Conservation (phyloP, 2,888 invertebrate species). For the Amiota communis region DNA sequence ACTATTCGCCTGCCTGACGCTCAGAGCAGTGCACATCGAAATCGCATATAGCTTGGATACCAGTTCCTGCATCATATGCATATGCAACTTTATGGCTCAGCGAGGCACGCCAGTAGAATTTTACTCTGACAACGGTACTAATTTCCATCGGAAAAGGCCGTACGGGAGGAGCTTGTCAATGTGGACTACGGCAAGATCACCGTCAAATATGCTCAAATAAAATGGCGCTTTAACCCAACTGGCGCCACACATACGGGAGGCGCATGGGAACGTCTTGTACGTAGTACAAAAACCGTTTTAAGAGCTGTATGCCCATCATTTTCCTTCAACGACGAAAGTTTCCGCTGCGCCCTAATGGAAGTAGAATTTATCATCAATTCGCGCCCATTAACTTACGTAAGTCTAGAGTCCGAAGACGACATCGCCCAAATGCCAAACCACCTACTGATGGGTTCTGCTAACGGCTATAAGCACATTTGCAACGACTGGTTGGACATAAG, state of each 20-base stretch:
- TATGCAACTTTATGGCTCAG: too few species aligned
- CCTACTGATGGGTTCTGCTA: slow-evolving; percentile 40
- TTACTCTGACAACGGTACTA: slow-evolving; percentile 29
- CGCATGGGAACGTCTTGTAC: too few species aligned
- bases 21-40: too few species aligned
- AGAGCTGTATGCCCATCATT: not conserved
- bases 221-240: too few species aligned
- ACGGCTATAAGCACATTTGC: slow-evolving; percentile 34
- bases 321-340: not conserved
- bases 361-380: not conserved
- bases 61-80: too few species aligned
- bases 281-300: not conserved
- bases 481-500: not conserved
- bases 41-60: too few species aligned
- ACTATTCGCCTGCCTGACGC: not conserved
- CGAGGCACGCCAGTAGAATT: slow-evolving; percentile 33
- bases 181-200: too few species aligned
- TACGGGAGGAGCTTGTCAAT: not conserved
- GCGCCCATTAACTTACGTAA: not conserved
- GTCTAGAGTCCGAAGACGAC: not conserved
- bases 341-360: not conserved
- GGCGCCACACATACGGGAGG: not conserved
- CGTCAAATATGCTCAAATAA: too few species aligned
- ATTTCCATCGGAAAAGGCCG: slow-evolving; percentile 32
- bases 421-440: not conserved